Percentiles rank a stretch among this genome's conserved stretches.
Conservation (phyloP, 1,140 invertebrate species). For the Drosophila pandora region DNA sequence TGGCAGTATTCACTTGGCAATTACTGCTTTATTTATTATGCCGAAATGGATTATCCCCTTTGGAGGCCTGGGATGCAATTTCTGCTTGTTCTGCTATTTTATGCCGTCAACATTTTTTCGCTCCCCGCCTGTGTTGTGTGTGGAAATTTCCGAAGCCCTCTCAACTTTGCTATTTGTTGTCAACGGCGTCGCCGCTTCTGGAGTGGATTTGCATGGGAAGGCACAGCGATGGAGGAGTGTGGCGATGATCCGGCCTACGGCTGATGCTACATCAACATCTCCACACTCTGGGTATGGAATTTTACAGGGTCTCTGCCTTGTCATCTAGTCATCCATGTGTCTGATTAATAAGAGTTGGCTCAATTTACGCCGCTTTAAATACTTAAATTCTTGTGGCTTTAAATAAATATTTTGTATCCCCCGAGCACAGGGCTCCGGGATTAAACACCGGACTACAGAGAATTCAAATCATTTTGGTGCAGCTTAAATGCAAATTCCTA, state of each 20-base stretch:
- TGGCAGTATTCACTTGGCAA: constrained; percentile 71
- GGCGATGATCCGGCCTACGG: constrained; percentile 26
- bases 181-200: constrained; percentile 13
- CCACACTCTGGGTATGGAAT: neutral
- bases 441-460: constrained; percentile 11
- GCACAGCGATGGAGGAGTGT: neutral
- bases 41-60: constrained; percentile 80
- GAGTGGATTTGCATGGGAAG: constrained; percentile 23
- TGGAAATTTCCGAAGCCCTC: constrained; percentile 36
- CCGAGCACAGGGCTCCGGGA: constrained; percentile 1
- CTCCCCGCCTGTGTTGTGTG: constrained; percentile 6
- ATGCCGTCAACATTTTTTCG: constrained; percentile 54
- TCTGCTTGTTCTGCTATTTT: constrained; percentile 68
- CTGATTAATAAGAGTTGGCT: constrained; percentile 16
- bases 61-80: constrained; percentile 61
- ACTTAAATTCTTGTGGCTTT: constrained; percentile 19
- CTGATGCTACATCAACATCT: constrained; percentile 1
- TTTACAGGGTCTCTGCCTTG: neutral
- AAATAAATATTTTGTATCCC: neutral
- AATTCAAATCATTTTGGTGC: constrained; percentile 13
- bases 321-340: constrained; percentile 9
- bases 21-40: constrained; percentile 83
- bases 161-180: constrained; percentile 7
- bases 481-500: constrained; percentile 46
- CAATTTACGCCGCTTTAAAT: constrained; percentile 16